Base-by-base conservation (phyloP, 2,888 invertebrate species). In the Drosophila fulvimacula region DNA sequence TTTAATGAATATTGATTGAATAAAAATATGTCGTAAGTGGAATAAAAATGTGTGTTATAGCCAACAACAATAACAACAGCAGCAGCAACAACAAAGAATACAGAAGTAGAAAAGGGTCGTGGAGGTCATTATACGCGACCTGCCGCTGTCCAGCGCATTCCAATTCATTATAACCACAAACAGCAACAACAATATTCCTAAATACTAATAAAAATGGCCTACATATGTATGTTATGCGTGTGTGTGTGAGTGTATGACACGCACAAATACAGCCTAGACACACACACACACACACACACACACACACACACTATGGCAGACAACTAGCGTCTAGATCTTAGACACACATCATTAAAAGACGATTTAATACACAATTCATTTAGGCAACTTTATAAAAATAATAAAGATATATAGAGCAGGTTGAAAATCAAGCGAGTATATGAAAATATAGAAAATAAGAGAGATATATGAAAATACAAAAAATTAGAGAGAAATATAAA, bases 1-100 rank as follows among this genome's bases (percentile, higher is more conserved):
- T 89, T 90, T 89, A 90, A 91, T 90, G 90, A 90, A 81, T 91
- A 91, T 91, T 79, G 91, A 91, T 91, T 90, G 82, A 82, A 78
- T 76, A 61, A 73, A 75, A 77, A 74, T 74, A 70, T 66, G 67
- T 72, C 70, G 74, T 75, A 74, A 80, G 76, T 79, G 78, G 67
- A 73, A 70, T 82, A 56, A 72, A 80, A 78, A 62, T 75, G 69
- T 82, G 72, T 80, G 70, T 52, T 66, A 72, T 60, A 59, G 51
- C 13, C 48, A 48, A 5, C 48, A 71, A 42, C 51, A 51, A 21
- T 4, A 51, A 21, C 19, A 49, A 19, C 39, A 55, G 17, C 17
- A 30, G 19, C 17, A 30, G 5, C 9, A 24, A 46, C 10, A 30
- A 27, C 27, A 27, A 15, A 21, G 15, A 36, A 41, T 34, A 65